phyloP scores from a whole-genome alignment of 2,113 vertebrate species.

The Galbula dea region DNA sequence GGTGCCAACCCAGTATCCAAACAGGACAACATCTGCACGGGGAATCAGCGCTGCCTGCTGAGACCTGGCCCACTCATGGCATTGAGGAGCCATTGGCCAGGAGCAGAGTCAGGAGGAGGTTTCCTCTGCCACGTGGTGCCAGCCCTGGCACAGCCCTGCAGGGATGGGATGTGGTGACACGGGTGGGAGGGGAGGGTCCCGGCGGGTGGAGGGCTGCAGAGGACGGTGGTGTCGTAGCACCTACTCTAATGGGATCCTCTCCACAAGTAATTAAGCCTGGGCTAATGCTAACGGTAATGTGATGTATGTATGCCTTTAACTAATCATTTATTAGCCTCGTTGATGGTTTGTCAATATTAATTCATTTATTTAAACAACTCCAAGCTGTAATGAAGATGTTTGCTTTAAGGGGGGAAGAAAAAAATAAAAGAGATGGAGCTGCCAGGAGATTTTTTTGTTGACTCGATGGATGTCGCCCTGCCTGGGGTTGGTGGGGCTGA shows the following conservation, averaged over 20 bases:
- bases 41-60: rapidly evolving
- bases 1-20: not conserved
- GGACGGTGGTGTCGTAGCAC: constrained; percentile 2
- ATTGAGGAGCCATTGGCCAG: rapidly evolving
- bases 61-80: rapidly evolving
- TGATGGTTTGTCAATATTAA: constrained; percentile 87
- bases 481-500: not conserved
- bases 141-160: too few relatives aligned
- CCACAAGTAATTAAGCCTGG: constrained; percentile 82
- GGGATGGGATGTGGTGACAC: rapidly evolving
- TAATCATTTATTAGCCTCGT: constrained; percentile 84
- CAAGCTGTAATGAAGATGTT: constrained; percentile 82
- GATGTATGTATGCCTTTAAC: constrained; percentile 83
- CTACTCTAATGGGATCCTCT: constrained; percentile 64
- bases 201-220: not conserved
- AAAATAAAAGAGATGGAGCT: not conserved
- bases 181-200: too few relatives aligned
- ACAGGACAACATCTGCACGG: too few relatives aligned
- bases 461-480: constrained; percentile 15
- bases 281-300: constrained; percentile 74
- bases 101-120: rapidly evolving
- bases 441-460: constrained; percentile 53
- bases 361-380: constrained; percentile 89
- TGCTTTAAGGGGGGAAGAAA: constrained; percentile 48
- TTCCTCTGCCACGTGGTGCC: not conserved